Evolutionary conservation across 2,113 vertebrate genomes (phyloP).

Genomic region (Athene cunicularia): DNA sequence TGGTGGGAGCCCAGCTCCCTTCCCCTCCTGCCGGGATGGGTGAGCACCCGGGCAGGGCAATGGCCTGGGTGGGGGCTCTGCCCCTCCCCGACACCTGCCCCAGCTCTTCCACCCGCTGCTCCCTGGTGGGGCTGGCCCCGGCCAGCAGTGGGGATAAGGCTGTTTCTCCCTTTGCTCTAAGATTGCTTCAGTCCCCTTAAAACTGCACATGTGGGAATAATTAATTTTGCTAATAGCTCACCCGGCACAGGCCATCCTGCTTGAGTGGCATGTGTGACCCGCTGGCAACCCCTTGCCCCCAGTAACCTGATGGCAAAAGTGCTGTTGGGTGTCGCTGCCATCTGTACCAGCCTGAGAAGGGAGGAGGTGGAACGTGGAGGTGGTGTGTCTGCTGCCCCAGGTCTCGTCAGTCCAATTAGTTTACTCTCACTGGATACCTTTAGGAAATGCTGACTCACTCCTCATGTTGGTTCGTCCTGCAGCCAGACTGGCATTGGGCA

Average conservation of each 20-base stretch:
- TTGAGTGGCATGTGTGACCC: rapidly evolving
- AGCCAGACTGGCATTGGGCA: not conserved
- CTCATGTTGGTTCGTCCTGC: rapidly evolving
- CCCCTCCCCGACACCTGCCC: rapidly evolving
- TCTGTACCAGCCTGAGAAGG: not conserved
- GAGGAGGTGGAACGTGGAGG: not conserved
- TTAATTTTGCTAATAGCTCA: rapidly evolving
- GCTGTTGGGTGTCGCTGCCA: not conserved
- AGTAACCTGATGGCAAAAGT: rapidly evolving
- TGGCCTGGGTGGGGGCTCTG: not conserved
- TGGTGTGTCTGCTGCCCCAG: not conserved
- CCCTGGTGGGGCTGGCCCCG: not conserved
- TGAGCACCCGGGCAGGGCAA: rapidly evolving
- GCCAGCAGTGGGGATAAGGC: rapidly evolving
- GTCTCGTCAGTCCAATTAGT: rapidly evolving
- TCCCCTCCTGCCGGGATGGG: rapidly evolving
- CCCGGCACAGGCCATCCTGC: rapidly evolving
- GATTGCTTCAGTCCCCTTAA: rapidly evolving
- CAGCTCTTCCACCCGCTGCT: rapidly evolving
- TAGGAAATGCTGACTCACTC: not conserved
- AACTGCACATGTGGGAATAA: rapidly evolving
- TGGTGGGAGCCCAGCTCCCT: rapidly evolving
- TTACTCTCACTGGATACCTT: not conserved
- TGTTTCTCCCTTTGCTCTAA: rapidly evolving
- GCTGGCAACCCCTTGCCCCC: rapidly evolving